Evolutionary conservation across 2,797 vertebrate genomes (phyloP), one percentile per base, ranked within the genome.

Genomic region (Girardinus metallicus): DNA sequence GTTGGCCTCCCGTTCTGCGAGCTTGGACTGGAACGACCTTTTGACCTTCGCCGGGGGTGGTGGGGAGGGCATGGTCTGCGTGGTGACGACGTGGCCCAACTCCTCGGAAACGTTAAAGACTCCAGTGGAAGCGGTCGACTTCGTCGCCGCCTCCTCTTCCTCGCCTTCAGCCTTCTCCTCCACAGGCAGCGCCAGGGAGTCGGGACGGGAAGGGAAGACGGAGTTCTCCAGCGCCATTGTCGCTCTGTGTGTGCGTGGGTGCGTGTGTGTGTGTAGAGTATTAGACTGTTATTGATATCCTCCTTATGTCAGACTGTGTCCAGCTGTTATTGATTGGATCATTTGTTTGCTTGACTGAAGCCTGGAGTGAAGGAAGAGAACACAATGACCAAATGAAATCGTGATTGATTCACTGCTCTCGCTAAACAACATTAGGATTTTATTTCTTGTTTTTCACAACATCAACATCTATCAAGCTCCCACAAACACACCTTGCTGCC

Each of bases 171-270:
- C 89, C 81, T 95, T 95, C 68, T 95, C 95, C 64, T 95, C 92
- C 85, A 95, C 95, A 0, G 96, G 95, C 66, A 96, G 90, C 0
- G 95, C 93, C 9, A 96, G 94, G 62, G 96, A 92, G 83, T 96
- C 96, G 0, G 96, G 94, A n/a, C 95, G 93, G 4, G 95, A 89
- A 0, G 95, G 93, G 80, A 96, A 95, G 72, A 95, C 91, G 0
- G 96, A 94, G 89, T 96, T 96, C 91, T 98, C 97, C 86, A 97
- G 94, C 1, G 97, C 97, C 97, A 99, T 98, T 64, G 73, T 46
- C 29, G 15, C 44, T 15, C 44, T 44, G 66, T 43, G 60, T 66
- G 74, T 47, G 9, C 41, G 10, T 26, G 31, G 77, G 55, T 43
- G 74, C 74, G 73, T 16, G 68, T 49, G 55, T 62, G 74, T 46